These are phyloP conservation scores for Himalopsyche tibetana DNA, from an alignment of 2,888 invertebrate genomes.

Conservation along the genomic window DNA sequence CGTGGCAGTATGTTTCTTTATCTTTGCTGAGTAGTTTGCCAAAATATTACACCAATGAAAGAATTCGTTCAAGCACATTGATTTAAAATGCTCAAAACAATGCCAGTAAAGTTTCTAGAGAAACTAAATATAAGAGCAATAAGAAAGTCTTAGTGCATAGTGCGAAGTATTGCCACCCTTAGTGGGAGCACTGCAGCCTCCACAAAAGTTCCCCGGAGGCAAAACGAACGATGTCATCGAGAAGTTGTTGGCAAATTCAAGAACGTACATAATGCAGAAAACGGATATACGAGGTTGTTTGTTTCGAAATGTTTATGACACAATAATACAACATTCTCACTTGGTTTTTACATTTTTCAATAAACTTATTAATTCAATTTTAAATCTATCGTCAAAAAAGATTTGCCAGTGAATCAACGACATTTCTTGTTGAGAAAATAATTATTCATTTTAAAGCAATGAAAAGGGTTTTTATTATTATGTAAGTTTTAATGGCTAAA, in stretches of 20 bases:
- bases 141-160: neutral
- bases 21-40: neutral
- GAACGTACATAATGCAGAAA: neutral
- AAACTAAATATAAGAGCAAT: neutral
- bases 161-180: constrained; percentile 2
- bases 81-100: constrained; percentile 9
- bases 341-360: no score
- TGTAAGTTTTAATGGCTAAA: no score
- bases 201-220: neutral
- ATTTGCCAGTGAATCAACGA: no score
- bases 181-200: neutral
- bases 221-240: neutral
- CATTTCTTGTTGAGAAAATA: no score
- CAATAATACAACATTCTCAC: no score
- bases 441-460: no score
- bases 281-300: no score
- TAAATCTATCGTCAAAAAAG: no score
- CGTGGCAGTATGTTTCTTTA: no score
- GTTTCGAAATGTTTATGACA: no score
- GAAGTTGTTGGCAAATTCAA: neutral
- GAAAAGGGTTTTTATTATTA: no score
- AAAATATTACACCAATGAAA: neutral
- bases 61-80: neutral
- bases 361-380: no score
- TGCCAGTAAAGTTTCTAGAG: neutral